phyloP scores from a whole-genome alignment of 2,113 vertebrate genomes.

The Albula goreensis region DNA sequence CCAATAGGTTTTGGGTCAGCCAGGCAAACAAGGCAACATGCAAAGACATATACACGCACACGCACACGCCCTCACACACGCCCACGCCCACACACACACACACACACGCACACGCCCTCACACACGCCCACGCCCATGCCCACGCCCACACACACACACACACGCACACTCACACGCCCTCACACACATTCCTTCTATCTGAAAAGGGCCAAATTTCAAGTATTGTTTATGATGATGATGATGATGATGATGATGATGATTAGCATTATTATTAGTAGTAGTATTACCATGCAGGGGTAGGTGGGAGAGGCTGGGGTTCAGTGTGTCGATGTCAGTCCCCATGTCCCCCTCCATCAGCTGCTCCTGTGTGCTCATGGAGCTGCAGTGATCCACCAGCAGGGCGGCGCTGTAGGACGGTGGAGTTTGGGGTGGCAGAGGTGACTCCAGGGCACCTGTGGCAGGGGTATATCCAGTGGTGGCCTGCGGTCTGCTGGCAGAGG shows the following conservation, averaged over 20 bases:
- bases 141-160: too few relatives aligned
- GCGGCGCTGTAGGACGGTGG: conserved; percentile 79
- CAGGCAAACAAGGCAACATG: background rate
- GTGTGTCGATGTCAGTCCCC: conserved; percentile 80
- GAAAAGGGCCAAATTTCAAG: too few relatives aligned
- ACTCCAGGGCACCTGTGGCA: conserved; percentile 67
- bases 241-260: too few relatives aligned
- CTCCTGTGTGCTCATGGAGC: conserved; percentile 73
- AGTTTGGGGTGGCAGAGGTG: conserved; percentile 84
- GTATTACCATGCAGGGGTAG: conserved; percentile 88
- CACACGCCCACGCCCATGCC: too few relatives aligned
- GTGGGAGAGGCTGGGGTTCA: conserved; percentile 95
- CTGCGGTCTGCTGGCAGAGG: conserved; percentile 66
- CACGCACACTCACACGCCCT: too few relatives aligned
- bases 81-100: too few relatives aligned
- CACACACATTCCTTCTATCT: too few relatives aligned
- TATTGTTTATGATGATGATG: too few relatives aligned
- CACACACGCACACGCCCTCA: too few relatives aligned
- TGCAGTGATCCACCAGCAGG: conserved; percentile 74
- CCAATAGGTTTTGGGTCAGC: background rate
- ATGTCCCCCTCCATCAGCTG: conserved; percentile 8
- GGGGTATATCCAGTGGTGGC: conserved; percentile 71
- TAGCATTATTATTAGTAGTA: too few relatives aligned
- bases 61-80: too few relatives aligned
- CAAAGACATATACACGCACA: too few relatives aligned